Percentiles rank a stretch among this genome's conserved stretches.
phyloP scores from a whole-genome alignment of 1,140 invertebrate genomes.

The Neuroterus valhalla region DNA sequence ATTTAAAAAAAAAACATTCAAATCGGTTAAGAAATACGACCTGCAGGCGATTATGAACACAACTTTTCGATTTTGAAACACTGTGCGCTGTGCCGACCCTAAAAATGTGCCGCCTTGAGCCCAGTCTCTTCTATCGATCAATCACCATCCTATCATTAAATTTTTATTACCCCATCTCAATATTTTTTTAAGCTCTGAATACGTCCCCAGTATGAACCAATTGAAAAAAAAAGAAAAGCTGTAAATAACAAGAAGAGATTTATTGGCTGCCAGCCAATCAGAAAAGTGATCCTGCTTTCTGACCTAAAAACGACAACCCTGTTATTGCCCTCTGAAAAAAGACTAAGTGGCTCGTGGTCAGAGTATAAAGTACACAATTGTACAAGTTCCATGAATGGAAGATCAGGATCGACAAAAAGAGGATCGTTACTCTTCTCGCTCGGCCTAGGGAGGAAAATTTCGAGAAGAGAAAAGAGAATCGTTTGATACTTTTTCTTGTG shows the following conservation, averaged over 20 bases:
- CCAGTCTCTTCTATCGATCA: too few species aligned
- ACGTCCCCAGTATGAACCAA: background rate
- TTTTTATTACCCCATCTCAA: background rate
- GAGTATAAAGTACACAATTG: background rate
- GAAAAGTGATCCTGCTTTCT: background rate
- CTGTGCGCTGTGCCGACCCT: too few species aligned
- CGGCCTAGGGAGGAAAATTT: constrained; percentile 10
- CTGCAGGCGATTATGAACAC: too few species aligned
- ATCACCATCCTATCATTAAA: background rate
- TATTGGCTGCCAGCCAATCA: constrained; percentile 10
- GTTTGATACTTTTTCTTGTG: background rate
- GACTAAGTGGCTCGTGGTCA: constrained; percentile 1
- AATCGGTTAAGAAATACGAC: too few species aligned
- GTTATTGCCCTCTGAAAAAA: constrained; percentile 20
- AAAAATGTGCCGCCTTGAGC: too few species aligned
- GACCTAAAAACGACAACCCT: background rate
- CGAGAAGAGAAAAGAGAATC: background rate
- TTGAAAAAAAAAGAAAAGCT: background rate
- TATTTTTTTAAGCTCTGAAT: background rate
- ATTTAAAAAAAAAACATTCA: too few species aligned
- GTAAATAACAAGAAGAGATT: background rate
- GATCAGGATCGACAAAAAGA: background rate
- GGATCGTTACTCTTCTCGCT: background rate
- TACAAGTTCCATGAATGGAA: background rate
- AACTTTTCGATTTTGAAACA: too few species aligned